Base-by-base conservation (phyloP, 2,888 invertebrate genomes). In the Drepana falcataria region DNA sequence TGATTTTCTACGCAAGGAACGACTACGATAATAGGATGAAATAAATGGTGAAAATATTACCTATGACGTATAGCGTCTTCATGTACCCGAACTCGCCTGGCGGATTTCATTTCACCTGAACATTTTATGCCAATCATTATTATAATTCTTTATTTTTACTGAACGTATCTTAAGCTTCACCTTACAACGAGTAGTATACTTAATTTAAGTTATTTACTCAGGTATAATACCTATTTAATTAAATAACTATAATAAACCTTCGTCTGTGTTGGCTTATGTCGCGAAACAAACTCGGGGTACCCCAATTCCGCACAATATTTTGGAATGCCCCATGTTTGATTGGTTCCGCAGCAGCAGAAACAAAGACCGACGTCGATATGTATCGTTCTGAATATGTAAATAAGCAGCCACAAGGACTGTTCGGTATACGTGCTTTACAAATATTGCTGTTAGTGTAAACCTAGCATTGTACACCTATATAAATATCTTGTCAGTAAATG, bases 21-120 rank as follows among this genome's bases (percentile, higher is more conserved):
- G 33, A 68, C 83, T 82, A 81, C 81, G 63, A 68, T 68, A 65
- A 65, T 64, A 70, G 75, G 71, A 71, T 68, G 78, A 76, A 75
- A 79, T 74, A 74, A 66, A 80, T 75, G 77, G 71, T 69, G 77
- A 79, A 75, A 80, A 79, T 81, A 85, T 90, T 90, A 90, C 90
- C 90, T 90, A 90, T 90, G 89, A 77, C 87, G 89, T 77, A 90
- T 89, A 81, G 89, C 90, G 85, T 90, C 90, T 86, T 90, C 90
- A 81, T 89, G 90, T 81, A 90, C 90, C 77, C 90, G 90, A 79
- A 90, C 90, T 77, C 90, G 90, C 90, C 90, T 87, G 83, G 88
- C 77, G 75, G 90, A 82, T 89, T 90, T 89, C 90, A 90, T 90
- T 89, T 89, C 87, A 90, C 90, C 90, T 90, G 81, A 89, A 89